phyloP scores from a whole-genome alignment of 2,797 vertebrate species.

The Rhinophrynus dorsalis region DNA sequence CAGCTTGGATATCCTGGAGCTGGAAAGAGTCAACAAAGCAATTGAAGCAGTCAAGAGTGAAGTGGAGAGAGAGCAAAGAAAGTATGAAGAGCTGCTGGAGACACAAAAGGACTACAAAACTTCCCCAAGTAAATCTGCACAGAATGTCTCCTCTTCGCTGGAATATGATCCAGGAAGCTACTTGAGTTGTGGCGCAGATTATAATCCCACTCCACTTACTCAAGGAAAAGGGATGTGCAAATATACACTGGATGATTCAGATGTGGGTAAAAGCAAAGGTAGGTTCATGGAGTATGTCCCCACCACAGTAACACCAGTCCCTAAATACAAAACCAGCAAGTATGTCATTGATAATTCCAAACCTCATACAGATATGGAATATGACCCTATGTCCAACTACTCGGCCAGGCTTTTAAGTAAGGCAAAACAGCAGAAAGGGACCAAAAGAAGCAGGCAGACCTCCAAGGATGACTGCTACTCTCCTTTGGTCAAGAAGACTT shows the following conservation, averaged over 20 bases:
- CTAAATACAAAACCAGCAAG: slow-evolving; percentile 74
- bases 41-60: slow-evolving; percentile 89
- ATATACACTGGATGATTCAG: slow-evolving; percentile 79
- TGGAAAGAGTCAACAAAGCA: slow-evolving; percentile 89
- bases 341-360: slow-evolving; percentile 88
- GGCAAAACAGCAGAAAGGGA: slow-evolving; percentile 59
- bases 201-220: slow-evolving; percentile 82
- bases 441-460: slow-evolving; percentile 60
- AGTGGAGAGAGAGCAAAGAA: slow-evolving; percentile 89
- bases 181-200: slow-evolving; percentile 68
- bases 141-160: slow-evolving; percentile 58
- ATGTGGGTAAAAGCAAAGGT: slow-evolving; percentile 61
- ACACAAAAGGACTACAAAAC: slow-evolving; percentile 65
- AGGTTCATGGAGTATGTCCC: slow-evolving; percentile 88
- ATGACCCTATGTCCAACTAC: slow-evolving; percentile 95
- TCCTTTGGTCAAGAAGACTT: slow-evolving; percentile 71
- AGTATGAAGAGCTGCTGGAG: slow-evolving; percentile 79
- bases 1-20: slow-evolving; percentile 77
- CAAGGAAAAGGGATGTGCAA: slow-evolving; percentile 69
- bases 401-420: slow-evolving; percentile 79
- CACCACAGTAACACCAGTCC: slow-evolving; percentile 69
- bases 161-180: slow-evolving; percentile 82
- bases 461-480: slow-evolving; percentile 68
- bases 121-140: background rate
- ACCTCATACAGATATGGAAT: slow-evolving; percentile 92